phyloP scores from a whole-genome alignment of 2,113 vertebrate genomes.

The Glaucidium brasilianum region DNA sequence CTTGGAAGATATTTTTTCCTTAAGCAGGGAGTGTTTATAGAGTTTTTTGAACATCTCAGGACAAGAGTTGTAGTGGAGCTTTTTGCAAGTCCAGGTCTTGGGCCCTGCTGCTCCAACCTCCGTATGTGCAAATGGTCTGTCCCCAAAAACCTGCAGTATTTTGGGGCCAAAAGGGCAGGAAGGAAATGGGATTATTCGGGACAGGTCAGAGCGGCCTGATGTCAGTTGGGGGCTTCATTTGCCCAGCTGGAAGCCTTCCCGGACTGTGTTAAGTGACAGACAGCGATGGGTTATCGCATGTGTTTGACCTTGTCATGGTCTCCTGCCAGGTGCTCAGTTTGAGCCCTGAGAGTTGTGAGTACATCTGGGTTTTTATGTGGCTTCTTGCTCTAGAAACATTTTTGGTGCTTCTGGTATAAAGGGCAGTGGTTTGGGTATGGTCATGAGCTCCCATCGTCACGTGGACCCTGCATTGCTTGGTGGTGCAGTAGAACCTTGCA shows the following conservation, averaged over 20 bases:
- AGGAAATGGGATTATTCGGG: background rate
- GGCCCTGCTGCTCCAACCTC: background rate
- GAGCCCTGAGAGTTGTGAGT: background rate
- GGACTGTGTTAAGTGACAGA: background rate
- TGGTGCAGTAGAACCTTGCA: background rate
- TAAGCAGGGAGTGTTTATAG: background rate
- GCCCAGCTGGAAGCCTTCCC: background rate
- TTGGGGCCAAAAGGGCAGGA: background rate
- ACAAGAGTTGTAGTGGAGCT: background rate
- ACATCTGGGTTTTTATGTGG: background rate
- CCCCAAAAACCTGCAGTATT: background rate
- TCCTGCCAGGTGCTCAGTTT: background rate
- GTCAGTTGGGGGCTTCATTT: background rate
- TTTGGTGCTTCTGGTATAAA: background rate
- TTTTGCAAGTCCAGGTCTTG: background rate
- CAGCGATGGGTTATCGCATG: background rate
- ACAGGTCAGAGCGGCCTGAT: background rate
- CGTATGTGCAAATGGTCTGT: background rate
- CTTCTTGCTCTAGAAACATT: background rate
- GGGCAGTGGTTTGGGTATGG: background rate
- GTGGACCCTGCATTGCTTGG: background rate
- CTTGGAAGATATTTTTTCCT: constrained; percentile 32
- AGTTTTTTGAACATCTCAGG: background rate
- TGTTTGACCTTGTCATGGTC: background rate
- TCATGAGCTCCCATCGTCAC: accelerated